Percentiles rank a stretch among this genome's conserved stretches.
Evolutionary conservation across 1,140 invertebrate genomes (phyloP).

Genomic region (Drosophila chauvacae): DNA sequence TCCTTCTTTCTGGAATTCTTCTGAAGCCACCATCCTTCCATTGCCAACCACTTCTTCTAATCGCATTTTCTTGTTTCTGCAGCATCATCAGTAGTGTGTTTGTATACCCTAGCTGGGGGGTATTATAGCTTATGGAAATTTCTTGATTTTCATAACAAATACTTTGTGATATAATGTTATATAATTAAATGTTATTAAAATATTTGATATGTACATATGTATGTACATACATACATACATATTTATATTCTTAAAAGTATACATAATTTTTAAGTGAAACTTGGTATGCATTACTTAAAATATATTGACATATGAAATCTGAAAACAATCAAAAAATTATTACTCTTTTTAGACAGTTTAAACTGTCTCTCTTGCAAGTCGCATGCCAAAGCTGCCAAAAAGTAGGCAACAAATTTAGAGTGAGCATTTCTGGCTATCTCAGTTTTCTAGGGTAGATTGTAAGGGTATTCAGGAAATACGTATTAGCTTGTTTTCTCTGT

Average conservation of each 20-base stretch:
- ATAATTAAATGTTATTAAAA: background rate
- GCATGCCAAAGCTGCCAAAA: background rate
- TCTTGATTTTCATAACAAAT: background rate
- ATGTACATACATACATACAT: too few relatives aligned
- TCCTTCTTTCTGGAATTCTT: slow-evolving; percentile 27
- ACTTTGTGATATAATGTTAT: background rate
- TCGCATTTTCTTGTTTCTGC: slow-evolving; percentile 72
- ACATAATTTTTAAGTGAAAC: background rate
- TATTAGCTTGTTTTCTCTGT: background rate
- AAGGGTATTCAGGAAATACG: slow-evolving; percentile 4
- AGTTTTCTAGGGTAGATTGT: background rate
- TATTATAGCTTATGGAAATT: background rate
- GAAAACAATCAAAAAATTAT: background rate
- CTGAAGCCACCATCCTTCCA: slow-evolving; percentile 17
- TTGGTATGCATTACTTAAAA: background rate
- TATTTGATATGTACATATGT: background rate
- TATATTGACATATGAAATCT: background rate
- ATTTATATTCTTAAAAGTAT: background rate
- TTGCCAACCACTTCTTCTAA: slow-evolving; percentile 60
- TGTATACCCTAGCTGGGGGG: slow-evolving; percentile 22
- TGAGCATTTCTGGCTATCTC: background rate
- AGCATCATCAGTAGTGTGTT: slow-evolving; percentile 67
- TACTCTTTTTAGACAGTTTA: too few relatives aligned
- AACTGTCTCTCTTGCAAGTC: too few relatives aligned
- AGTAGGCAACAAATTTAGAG: background rate